Conservation (phyloP, 2,113 vertebrate species). For the Cariama cristata region DNA sequence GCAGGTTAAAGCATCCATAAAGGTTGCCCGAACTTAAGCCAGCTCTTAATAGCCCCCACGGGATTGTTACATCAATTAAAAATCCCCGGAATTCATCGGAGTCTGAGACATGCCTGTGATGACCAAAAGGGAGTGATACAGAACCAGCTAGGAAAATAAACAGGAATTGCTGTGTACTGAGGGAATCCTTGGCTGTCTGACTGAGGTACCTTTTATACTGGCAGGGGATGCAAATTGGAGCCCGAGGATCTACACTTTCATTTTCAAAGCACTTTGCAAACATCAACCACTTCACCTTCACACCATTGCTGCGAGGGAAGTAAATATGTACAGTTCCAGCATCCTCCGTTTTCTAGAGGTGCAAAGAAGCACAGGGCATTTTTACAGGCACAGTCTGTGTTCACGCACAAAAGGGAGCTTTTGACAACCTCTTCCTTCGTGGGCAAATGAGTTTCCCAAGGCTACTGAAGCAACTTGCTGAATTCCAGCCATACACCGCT, state of each 20-base stretch:
- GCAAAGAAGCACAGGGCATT: slow-evolving; percentile 15
- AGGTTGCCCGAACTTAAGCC: neutral
- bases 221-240: slow-evolving; percentile 67
- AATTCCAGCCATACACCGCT: neutral
- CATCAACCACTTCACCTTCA: slow-evolving; percentile 66
- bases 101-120: slow-evolving; percentile 22
- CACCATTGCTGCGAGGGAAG: slow-evolving; percentile 51
- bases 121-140: slow-evolving; percentile 43
- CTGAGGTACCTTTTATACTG: slow-evolving; percentile 56
- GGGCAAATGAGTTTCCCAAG: neutral
- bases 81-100: slow-evolving; percentile 35
- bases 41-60: neutral
- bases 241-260: slow-evolving; percentile 61
- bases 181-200: slow-evolving; percentile 62
- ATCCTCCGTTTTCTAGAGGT: slow-evolving; percentile 30
- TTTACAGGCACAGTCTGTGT: neutral
- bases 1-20: neutral
- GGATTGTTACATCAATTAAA: slow-evolving; percentile 36
- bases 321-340: slow-evolving; percentile 56
- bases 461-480: neutral
- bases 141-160: slow-evolving; percentile 50
- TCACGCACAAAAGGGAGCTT: neutral
- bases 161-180: slow-evolving; percentile 37
- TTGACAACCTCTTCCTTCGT: neutral
- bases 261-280: slow-evolving; percentile 70